Conservation (phyloP, 2,113 vertebrate species). For the Grantiella picta region DNA sequence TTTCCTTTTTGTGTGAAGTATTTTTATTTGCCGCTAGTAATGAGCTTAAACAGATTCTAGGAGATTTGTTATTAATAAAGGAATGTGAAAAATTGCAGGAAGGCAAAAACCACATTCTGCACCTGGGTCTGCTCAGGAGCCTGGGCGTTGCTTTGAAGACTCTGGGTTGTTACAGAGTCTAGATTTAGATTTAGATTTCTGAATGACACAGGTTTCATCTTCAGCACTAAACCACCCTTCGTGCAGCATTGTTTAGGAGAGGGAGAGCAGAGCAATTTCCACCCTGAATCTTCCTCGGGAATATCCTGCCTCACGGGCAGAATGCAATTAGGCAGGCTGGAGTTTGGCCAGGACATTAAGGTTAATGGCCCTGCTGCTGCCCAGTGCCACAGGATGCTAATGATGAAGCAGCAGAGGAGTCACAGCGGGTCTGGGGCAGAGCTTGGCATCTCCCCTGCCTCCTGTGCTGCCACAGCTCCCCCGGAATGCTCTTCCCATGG, state of each 20-base stretch:
- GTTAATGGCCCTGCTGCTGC: not conserved
- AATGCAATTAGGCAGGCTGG: not conserved
- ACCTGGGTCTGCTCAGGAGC: not conserved
- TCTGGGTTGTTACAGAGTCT: not conserved
- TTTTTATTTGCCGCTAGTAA: conserved; percentile 50
- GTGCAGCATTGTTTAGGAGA: not conserved
- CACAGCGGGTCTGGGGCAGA: not conserved
- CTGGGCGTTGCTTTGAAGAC: not conserved
- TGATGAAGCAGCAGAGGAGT: not conserved
- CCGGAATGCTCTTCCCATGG: rapidly evolving
- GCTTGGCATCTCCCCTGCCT: not conserved
- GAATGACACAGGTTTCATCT: not conserved
- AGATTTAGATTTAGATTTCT: not conserved
- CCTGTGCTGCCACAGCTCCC: not conserved
- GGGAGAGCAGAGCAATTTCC: not conserved
- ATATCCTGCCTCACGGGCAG: not conserved
- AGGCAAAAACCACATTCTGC: not conserved
- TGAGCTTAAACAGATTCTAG: conserved; percentile 45
- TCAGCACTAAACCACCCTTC: not conserved
- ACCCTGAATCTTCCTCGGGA: not conserved
- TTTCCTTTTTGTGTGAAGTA: conserved; percentile 41
- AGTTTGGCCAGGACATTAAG: not conserved
- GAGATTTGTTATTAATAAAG: conserved; percentile 50
- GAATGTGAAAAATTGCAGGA: not conserved
- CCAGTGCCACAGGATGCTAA: not conserved